Conservation (phyloP, 2,113 vertebrate genomes). For the Lathamus discolor region DNA sequence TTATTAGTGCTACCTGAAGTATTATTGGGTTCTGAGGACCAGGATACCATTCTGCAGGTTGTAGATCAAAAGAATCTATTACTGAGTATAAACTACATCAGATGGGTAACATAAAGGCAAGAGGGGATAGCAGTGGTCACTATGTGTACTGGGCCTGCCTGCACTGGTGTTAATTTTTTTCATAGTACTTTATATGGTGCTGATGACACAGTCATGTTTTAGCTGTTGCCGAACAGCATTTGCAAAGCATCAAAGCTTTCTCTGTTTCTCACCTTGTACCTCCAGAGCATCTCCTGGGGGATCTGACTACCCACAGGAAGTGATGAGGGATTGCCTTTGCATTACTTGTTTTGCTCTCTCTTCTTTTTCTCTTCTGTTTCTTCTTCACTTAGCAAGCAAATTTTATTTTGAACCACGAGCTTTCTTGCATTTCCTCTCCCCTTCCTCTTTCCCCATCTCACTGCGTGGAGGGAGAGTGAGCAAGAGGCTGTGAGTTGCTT, state of each 20-base stretch:
- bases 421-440: not conserved
- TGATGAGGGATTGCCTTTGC: not conserved
- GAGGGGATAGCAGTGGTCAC: not conserved
- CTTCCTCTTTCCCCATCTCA: not conserved
- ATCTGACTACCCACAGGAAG: not conserved
- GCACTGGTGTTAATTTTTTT: not conserved
- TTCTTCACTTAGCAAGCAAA: not conserved
- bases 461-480: fast-evolving
- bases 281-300: not conserved
- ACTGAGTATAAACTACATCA: not conserved
- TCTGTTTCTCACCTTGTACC: not conserved
- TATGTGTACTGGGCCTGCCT: not conserved
- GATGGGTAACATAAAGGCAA: not conserved
- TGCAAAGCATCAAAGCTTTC: not conserved
- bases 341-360: not conserved
- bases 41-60: not conserved
- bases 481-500: not conserved
- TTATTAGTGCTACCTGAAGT: not conserved
- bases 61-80: not conserved
- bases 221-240: not conserved
- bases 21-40: not conserved
- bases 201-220: not conserved
- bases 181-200: not conserved
- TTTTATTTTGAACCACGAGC: not conserved
- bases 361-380: not conserved